Evolutionary conservation across 2,797 vertebrate genomes (phyloP).

Genomic region (Enteromius paludinosus): DNA sequence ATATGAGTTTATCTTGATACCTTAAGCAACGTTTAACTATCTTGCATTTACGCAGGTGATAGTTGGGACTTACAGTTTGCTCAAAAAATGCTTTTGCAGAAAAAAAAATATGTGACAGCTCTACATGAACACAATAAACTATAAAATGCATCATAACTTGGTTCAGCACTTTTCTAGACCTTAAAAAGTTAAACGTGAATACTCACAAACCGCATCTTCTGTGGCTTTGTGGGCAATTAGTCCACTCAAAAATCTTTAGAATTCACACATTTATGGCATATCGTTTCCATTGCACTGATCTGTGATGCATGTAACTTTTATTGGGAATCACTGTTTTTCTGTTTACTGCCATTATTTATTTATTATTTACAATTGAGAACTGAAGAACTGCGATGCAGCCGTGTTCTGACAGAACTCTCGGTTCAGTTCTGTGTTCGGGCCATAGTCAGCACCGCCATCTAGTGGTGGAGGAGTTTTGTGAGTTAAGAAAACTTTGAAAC

Average conservation of each 20-base stretch:
- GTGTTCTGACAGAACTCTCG: not conserved
- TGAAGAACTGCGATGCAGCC: not conserved
- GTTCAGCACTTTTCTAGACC: not conserved
- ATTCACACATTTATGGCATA: not conserved
- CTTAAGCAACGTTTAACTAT: not conserved
- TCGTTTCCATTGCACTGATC: not conserved
- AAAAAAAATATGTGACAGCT: not conserved
- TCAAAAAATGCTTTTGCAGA: not conserved
- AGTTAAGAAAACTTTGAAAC: no score
- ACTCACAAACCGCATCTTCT: not conserved
- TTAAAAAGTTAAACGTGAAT: not conserved
- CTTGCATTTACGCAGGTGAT: not conserved
- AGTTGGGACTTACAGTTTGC: not conserved
- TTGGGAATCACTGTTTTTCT: not conserved
- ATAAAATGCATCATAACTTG: not conserved
- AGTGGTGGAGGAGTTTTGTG: not conserved
- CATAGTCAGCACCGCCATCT: constrained; percentile 42
- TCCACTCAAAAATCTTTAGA: not conserved
- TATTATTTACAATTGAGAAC: not conserved
- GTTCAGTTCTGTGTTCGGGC: not conserved
- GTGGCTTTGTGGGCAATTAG: not conserved
- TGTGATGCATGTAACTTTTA: not conserved
- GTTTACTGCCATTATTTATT: not conserved
- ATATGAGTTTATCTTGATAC: not conserved
- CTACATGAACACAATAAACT: not conserved